These are phyloP conservation scores for Corvus hawaiiensis DNA, from an alignment of 2,113 vertebrate genomes.

Conservation along the genomic window DNA sequence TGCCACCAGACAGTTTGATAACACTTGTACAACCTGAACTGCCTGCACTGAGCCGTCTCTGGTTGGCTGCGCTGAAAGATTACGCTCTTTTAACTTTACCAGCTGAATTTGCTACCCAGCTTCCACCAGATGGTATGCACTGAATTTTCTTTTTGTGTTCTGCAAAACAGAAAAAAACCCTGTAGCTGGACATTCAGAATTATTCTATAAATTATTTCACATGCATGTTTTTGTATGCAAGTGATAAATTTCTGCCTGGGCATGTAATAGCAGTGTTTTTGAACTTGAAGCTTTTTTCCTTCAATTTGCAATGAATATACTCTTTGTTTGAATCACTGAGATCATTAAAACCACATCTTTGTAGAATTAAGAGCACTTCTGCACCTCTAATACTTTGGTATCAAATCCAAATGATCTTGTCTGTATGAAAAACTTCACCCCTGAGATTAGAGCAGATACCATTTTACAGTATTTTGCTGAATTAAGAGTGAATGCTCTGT, in stretches of 20 bases:
- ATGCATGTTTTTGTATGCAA: not conserved
- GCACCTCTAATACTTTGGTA: not conserved
- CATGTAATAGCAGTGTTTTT: not conserved
- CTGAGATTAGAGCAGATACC: not conserved
- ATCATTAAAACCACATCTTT: not conserved
- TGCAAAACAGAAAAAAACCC: not conserved
- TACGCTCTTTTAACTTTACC: constrained; percentile 95
- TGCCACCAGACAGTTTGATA: constrained; percentile 95
- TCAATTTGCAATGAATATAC: not conserved
- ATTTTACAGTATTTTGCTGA: not conserved
- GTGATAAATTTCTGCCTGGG: not conserved
- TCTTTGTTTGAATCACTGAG: not conserved
- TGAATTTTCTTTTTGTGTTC: not conserved
- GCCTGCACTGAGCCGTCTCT: constrained; percentile 89
- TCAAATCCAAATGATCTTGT: not conserved
- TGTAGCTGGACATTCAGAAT: not conserved
- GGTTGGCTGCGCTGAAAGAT: constrained; percentile 92
- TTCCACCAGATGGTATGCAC: constrained; percentile 90
- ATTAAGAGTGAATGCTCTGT: not conserved
- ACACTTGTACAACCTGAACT: constrained; percentile 92
- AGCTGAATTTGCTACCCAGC: constrained; percentile 95
- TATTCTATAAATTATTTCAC: not conserved
- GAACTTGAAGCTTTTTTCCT: not conserved
- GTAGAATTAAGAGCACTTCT: not conserved
- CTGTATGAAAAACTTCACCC: not conserved